Evolutionary conservation across 2,888 invertebrate species (phyloP).

Genomic region (Anorthoa munda): DNA sequence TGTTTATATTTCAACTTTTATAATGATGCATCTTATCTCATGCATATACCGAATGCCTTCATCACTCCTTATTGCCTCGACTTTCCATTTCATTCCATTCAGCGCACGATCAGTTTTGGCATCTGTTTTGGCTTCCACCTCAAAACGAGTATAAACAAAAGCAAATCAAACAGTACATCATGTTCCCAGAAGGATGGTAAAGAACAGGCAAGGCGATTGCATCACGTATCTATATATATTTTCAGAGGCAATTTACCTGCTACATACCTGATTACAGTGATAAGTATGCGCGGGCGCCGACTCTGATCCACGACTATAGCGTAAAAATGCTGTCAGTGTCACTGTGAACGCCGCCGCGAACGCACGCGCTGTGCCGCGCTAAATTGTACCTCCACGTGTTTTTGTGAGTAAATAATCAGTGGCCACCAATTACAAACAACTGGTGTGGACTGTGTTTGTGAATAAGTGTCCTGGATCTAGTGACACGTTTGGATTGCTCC

Average conservation of each 20-base stretch:
- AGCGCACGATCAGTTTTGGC: constrained; percentile 45
- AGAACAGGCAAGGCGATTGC: constrained; percentile 73
- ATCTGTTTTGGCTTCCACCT: constrained; percentile 61
- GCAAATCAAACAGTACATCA: constrained; percentile 62
- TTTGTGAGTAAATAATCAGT: constrained; percentile 86
- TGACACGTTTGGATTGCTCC: constrained; percentile 81
- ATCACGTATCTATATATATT: constrained; percentile 76
- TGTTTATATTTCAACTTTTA: constrained; percentile 32
- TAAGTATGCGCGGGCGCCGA: constrained; percentile 81
- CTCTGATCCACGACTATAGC: constrained; percentile 61
- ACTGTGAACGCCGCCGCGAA: constrained; percentile 73
- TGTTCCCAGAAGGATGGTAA: constrained; percentile 74
- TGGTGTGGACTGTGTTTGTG: constrained; percentile 73
- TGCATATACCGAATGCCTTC: constrained; percentile 20
- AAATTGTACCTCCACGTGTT: constrained; percentile 77
- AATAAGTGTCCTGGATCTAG: constrained; percentile 70
- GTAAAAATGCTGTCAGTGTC: constrained; percentile 76
- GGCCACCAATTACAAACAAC: constrained; percentile 72
- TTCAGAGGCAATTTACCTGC: constrained; percentile 85
- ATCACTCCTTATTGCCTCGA: constrained; percentile 23
- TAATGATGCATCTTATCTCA: constrained; percentile 29
- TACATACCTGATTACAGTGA: constrained; percentile 74
- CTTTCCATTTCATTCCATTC: constrained; percentile 66
- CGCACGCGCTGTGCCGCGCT: constrained; percentile 73
- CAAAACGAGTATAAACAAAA: constrained; percentile 66